Percentiles rank a stretch among this genome's conserved stretches.
Evolutionary conservation across 2,113 vertebrate genomes (phyloP).

Genomic region (Rhabdornis inornatus): DNA sequence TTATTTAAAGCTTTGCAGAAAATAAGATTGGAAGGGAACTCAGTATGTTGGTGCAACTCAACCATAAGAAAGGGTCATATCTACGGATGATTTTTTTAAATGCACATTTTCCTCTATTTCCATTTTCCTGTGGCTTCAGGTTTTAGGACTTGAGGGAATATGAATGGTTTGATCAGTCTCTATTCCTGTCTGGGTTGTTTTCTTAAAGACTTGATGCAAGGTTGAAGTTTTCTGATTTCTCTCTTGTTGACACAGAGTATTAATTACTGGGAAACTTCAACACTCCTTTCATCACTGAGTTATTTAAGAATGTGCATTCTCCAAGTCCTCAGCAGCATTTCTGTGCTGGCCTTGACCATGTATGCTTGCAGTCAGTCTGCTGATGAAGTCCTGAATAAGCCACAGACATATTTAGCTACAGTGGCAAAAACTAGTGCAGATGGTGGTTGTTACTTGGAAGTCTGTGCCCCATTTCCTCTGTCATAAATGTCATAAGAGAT

Average conservation of each 20-base stretch:
- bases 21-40: background rate
- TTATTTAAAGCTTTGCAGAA: background rate
- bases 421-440: background rate
- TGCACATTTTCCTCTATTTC: background rate
- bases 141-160: background rate
- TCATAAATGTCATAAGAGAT: background rate
- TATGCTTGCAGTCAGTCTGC: background rate
- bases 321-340: background rate
- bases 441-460: background rate
- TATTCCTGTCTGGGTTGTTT: background rate
- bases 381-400: background rate
- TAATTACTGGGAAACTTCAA: background rate
- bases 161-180: background rate
- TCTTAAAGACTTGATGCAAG: background rate
- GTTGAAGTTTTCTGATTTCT: background rate
- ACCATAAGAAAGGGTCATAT: background rate
- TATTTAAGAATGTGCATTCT: background rate
- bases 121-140: background rate
- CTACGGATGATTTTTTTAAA: background rate
- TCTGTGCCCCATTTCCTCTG: background rate
- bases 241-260: background rate
- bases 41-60: background rate
- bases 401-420: background rate
- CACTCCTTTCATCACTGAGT: background rate
- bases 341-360: background rate